Evolutionary conservation across 2,797 vertebrate genomes (phyloP), one percentile per base, ranked within the genome.

Genomic region (Scarus forsteni): DNA sequence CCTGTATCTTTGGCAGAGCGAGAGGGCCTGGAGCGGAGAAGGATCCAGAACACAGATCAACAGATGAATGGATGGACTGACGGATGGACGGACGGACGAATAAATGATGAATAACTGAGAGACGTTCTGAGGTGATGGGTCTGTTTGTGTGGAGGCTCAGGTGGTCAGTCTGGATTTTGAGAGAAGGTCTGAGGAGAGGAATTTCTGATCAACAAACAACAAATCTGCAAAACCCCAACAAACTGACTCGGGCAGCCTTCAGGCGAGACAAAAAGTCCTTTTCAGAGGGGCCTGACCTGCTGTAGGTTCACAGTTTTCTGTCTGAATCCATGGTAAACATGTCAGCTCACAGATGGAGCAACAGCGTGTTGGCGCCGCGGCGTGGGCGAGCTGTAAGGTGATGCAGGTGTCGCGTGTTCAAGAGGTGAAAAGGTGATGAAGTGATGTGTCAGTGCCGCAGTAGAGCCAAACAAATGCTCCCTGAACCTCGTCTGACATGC

Each of bases 1-100:
- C 71, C 73, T 73, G 73, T 73, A 57, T 84, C 66, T 53, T 77
- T 90, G 86, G 88, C 89, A 87, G 60, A 59, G 63, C 14, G 36
- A 66, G 60, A 70, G 77, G 76, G 57, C 66, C 70, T 77, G 39
- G 8, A 79, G 77, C 74, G 60, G 55, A 62, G 52, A 80, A 38
- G 80, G 73, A 83, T 49, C 39, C 54, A 76, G 64, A 66, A 57
- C 46, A 63, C 18, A 39, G 71, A 79, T 50, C 64, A 71, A 75
- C 38, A 71, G 55, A 80, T 54, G 62, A 73, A 77, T 66, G 60
- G 63, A 44, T 51, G 27, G 15, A 65, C 34, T 10, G 66, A 66
- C 39, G 49, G 35, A 55, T 11, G 45, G 38, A 75, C 57, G 49
- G 55, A 82, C 19, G 56, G 60, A 45, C 10, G 60, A 52, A 73